A percentile compares a stretch with the other conserved stretches of the same genome.
These are phyloP conservation scores for Uropsilus gracilis DNA, from an alignment of 2,113 vertebrate genomes.

Conservation along the genomic window DNA sequence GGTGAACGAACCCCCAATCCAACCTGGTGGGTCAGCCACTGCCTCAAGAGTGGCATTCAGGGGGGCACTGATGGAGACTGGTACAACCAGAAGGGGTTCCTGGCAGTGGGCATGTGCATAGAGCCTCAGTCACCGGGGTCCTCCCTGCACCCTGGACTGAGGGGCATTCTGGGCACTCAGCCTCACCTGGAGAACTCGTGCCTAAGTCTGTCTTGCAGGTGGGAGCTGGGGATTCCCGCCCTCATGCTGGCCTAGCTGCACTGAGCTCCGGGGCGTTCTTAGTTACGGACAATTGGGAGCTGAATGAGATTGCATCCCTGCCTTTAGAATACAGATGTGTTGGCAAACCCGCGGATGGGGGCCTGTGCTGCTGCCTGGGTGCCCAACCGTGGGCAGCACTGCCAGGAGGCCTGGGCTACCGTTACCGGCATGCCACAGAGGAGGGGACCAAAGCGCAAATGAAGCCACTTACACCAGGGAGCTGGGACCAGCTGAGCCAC, in stretches of 20 bases:
- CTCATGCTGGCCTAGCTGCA: fast-evolving
- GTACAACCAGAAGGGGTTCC: fast-evolving
- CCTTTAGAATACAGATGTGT: fast-evolving
- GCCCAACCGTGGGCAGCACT: fast-evolving
- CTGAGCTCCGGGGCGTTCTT: no score
- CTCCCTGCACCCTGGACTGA: fast-evolving
- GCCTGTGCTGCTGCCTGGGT: fast-evolving
- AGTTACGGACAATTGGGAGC: fast-evolving
- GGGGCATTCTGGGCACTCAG: neutral
- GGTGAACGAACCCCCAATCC: no score
- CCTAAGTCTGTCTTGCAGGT: neutral
- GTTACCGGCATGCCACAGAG: neutral
- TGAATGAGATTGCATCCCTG: neutral
- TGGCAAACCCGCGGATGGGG: fast-evolving
- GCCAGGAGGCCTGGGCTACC: neutral
- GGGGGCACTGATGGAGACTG: neutral
- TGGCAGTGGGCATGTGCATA: no score
- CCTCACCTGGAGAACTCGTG: no score
- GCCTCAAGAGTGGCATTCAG: fast-evolving
- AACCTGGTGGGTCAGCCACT: no score
- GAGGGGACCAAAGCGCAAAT: neutral
- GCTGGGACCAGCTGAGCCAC: neutral
- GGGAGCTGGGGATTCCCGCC: neutral
- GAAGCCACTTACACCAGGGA: neutral
- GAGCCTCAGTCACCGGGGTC: no score